Base-by-base conservation (phyloP, 64 coral and sea anemone species). In the Montipora capricornis region DNA sequence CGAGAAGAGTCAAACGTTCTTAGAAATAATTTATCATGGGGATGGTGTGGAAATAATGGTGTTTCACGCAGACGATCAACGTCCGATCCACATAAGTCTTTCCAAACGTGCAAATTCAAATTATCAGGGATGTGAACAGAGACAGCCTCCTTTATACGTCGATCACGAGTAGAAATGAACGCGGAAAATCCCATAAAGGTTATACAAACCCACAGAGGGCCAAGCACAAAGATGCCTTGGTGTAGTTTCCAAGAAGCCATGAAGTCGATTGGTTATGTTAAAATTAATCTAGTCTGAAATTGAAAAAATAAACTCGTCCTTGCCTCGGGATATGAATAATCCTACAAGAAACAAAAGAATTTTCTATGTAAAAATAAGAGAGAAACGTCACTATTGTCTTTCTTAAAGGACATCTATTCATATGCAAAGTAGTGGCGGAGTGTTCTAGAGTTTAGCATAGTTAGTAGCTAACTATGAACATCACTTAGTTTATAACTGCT, bases 21-120 rank as follows among this genome's bases (percentile, higher is more conserved):
- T 0, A 93, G 8, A 5, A 93, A 80, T 8, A 88, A 50, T 88
- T 76, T 53, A 2, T 62, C 44, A 80, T 93, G 83, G 13, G 92
- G 92, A 14, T 85, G 75, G 50, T 22, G 48, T 58, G 92, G 92
- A 50, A 93, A 93, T 17, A 93, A 78, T 6, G 92, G 84, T 8
- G 87, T 88, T 10, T 37, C 29, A 37, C 29, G 29, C 29, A 37
- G 29, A 37, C 29, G 29, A 37, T 37, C 29, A 1, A 37, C 17
- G 9, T 66, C 80, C 60, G 48, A 48, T 7, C 85, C 85, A 29
- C 92, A 93, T 16, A 88, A 79, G 20, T 87, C 92, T n/a, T 93
- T 58, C 92, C 92, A 93, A 3, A 93, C 15, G 24, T 93, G 83
- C 11, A 71, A 77, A 52, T 88, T 93, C 20, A 82, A 66, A 24